A percentile compares a stretch with the other conserved stretches of the same genome.
These are phyloP conservation scores for Coccyzus lansbergi DNA, from an alignment of 2,797 vertebrate species.

Conservation along the genomic window DNA sequence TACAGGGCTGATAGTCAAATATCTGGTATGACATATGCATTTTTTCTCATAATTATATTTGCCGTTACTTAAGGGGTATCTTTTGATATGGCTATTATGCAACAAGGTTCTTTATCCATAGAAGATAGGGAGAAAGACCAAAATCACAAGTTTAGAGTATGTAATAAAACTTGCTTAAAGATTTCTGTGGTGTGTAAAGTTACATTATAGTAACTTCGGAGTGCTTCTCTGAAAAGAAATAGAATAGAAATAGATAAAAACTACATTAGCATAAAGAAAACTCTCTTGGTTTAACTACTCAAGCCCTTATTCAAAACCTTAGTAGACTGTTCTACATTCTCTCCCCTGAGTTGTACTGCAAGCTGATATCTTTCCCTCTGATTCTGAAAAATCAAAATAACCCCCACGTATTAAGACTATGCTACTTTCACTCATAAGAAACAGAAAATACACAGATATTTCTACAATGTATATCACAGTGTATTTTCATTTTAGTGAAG, in stretches of 20 bases:
- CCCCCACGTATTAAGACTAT: background rate
- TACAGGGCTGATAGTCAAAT: background rate
- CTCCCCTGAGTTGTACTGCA: background rate
- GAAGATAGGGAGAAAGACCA: background rate
- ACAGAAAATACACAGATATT: background rate
- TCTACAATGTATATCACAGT: background rate
- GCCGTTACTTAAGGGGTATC: background rate
- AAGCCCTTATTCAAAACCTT: background rate
- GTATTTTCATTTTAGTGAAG: background rate
- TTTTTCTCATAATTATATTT: background rate
- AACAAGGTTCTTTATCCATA: background rate
- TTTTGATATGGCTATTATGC: background rate
- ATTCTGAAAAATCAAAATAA: background rate
- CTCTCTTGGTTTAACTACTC: background rate
- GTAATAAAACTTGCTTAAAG: background rate
- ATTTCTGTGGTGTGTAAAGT: background rate
- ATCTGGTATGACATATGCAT: fast-evolving
- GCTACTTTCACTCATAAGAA: background rate
- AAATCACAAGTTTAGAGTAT: background rate
- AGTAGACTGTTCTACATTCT: background rate
- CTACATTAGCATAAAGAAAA: background rate
- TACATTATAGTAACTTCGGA: background rate
- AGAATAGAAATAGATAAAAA: background rate
- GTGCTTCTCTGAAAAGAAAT: background rate
- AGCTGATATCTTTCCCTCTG: background rate